phyloP scores from a whole-genome alignment of 2,797 vertebrate species.

The Arremon aurantiirostris region DNA sequence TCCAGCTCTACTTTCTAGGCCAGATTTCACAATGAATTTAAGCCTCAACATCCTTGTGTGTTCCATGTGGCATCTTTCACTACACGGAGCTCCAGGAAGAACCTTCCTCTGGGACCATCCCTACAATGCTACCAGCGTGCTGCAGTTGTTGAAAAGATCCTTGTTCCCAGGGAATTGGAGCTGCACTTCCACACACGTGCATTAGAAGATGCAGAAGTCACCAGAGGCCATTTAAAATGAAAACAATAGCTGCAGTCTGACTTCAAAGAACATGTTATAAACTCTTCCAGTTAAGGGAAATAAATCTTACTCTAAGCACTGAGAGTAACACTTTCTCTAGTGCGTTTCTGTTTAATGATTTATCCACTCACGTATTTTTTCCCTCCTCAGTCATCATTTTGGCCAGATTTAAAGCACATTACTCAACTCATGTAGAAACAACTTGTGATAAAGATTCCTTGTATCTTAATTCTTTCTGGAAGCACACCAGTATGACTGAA shows the following conservation, averaged over 20 bases:
- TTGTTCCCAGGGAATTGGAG: slow-evolving; percentile 42
- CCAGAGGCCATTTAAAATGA: background rate
- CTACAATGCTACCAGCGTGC: slow-evolving; percentile 47
- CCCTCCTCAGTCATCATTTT: background rate
- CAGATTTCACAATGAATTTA: slow-evolving; percentile 20
- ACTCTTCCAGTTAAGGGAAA: background rate
- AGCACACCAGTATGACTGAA: background rate
- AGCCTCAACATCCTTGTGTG: background rate
- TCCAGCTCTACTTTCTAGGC: slow-evolving; percentile 37
- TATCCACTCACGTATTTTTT: background rate
- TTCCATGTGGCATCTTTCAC: background rate
- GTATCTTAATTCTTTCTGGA: background rate
- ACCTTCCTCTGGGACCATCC: background rate
- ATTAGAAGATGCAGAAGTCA: slow-evolving; percentile 3
- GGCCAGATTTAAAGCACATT: slow-evolving; percentile 18
- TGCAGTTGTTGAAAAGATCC: slow-evolving; percentile 21
- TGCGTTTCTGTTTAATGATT: background rate
- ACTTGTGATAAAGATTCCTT: background rate
- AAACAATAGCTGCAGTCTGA: slow-evolving; percentile 32
- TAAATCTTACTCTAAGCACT: background rate
- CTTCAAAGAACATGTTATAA: slow-evolving; percentile 26
- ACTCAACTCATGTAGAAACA: slow-evolving; percentile 5
- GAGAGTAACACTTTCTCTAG: background rate
- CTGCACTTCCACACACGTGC: slow-evolving; percentile 19
- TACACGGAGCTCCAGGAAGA: slow-evolving; percentile 24